These are phyloP conservation scores for Casuarius casuarius DNA, from an alignment of 2,113 vertebrate species.

Conservation along the genomic window DNA sequence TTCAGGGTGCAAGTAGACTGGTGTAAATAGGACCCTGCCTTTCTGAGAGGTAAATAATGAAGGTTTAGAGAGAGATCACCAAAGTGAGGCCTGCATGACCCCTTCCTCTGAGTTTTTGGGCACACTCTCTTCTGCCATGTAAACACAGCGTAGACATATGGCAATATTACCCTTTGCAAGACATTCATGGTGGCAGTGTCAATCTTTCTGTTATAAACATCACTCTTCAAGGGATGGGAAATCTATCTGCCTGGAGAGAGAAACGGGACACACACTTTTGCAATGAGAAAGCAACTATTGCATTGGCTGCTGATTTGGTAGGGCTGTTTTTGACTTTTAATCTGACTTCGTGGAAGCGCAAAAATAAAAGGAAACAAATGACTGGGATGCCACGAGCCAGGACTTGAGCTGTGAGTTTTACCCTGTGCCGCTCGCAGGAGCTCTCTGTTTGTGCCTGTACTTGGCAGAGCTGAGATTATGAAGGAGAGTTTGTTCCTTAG, in stretches of 20 bases:
- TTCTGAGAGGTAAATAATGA: neutral
- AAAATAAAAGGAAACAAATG: neutral
- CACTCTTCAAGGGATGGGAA: neutral
- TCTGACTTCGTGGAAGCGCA: neutral
- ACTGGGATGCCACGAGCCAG: conserved; percentile 13
- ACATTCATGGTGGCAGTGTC: neutral
- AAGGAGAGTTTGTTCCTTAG: conserved; percentile 40
- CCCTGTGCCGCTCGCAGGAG: conserved; percentile 27
- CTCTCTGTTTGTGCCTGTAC: conserved; percentile 7
- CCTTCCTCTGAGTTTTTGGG: neutral
- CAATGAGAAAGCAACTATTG: neutral
- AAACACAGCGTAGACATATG: neutral
- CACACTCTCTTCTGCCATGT: neutral
- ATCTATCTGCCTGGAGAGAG: neutral
- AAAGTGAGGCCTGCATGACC: too few species aligned
- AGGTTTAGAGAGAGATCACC: neutral
- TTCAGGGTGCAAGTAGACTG: neutral
- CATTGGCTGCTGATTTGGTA: neutral
- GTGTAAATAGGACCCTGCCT: neutral
- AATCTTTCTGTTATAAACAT: neutral
- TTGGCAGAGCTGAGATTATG: conserved; percentile 35
- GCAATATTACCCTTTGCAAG: neutral
- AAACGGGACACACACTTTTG: neutral
- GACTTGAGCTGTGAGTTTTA: conserved; percentile 54
- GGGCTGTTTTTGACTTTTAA: neutral